phyloP scores from a whole-genome alignment of 1,140 invertebrate species.

The Bradynema listronoti region DNA sequence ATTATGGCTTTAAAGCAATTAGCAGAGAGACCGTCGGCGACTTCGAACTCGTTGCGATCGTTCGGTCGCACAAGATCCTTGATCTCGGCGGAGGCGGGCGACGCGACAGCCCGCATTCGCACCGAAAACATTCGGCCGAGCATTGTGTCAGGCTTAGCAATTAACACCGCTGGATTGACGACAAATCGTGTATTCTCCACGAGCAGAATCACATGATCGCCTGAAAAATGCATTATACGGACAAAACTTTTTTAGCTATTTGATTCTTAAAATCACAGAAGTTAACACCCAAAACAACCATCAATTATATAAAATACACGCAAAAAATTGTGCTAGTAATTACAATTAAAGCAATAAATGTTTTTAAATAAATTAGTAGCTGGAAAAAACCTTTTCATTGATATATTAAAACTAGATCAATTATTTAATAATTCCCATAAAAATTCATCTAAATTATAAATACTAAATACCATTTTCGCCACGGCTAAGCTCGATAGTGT shows the following conservation, averaged over 20 bases:
- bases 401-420: slow-evolving; percentile 11
- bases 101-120: slow-evolving; percentile 17
- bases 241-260: no score
- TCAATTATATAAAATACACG: no score
- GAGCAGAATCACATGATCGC: slow-evolving; percentile 46
- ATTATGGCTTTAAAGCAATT: slow-evolving; percentile 88
- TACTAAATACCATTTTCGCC: slow-evolving; percentile 39
- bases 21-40: slow-evolving; percentile 94
- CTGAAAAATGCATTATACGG: no score
- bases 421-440: not conserved
- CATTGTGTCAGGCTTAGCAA: slow-evolving; percentile 56
- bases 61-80: slow-evolving; percentile 65
- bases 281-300: no score
- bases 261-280: no score
- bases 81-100: not conserved
- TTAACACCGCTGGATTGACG: slow-evolving; percentile 48
- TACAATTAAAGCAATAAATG: no score
- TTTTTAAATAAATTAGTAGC: no score
- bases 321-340: no score
- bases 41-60: slow-evolving; percentile 89
- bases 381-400: no score
- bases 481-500: slow-evolving; percentile 52
- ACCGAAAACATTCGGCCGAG: slow-evolving; percentile 54
- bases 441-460: slow-evolving; percentile 4
- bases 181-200: slow-evolving; percentile 56